Evolutionary conservation across 2,113 vertebrate genomes (phyloP), one percentile per base, ranked within the genome.

Genomic region (Dunckerocampus dactyliophorus): DNA sequence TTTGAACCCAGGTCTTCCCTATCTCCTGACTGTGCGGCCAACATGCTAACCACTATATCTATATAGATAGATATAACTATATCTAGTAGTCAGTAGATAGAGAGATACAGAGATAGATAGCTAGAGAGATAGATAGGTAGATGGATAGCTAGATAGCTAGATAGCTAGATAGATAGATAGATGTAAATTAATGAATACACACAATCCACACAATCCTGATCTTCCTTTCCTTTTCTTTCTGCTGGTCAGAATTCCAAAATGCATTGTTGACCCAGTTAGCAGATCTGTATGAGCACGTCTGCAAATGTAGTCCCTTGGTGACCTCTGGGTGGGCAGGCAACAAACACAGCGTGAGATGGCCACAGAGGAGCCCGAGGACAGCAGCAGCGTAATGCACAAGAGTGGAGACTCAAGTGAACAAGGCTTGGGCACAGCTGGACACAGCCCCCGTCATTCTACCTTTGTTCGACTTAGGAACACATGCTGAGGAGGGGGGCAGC

Each of bases 301-400:
- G 42, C 60, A 56, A 71, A 67, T 55, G 61, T 60, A 62, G 57
- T 49, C 58, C 62, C 71, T 72, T 46, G 69, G 62, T 47, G 67
- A 65, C 60, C 49, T 68, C 60, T 62, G 66, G 63, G 69, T 57
- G 59, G 63, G 71, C 79, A 72, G 61, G 65, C 62, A 52, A 68
- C 61, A 39, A 69, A 67, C 63, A 56, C 62, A 66, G 65, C 53
- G 63, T 58, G 60, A 68, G 43, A 69, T 59, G 31, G 68, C 52
- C 58, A 63, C 48, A 47, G 43, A 57, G 50, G 54, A 68, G 61
- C 74, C 76, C n/a, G 47, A 62, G 72, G 74, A 74, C 76, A 74
- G 57, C 17, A 21, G 39, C 58, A 22, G 62, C 43, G 52, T 60
- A 63, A 46, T 50, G 69, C 71, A 65, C 11, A 8, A 65, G 57